These are phyloP conservation scores for Betta splendens DNA, from an alignment of 2,797 vertebrate species.

Conservation along the genomic window DNA sequence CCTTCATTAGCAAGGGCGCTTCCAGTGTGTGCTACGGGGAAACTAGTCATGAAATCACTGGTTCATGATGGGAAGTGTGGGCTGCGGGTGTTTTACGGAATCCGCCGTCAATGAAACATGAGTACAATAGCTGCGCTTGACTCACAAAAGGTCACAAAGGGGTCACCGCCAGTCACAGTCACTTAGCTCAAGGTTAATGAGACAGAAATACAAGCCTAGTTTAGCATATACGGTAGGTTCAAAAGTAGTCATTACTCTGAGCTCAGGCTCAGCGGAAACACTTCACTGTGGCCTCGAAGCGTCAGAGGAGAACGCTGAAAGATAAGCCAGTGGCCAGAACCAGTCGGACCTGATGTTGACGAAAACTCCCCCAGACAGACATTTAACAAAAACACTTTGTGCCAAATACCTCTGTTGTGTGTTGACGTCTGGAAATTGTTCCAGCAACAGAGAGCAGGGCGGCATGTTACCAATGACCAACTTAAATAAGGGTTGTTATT, in stretches of 20 bases:
- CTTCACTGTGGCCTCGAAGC: constrained; percentile 2
- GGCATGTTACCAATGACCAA: too few relatives aligned
- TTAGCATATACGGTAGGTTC: too few relatives aligned
- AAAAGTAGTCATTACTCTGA: too few relatives aligned
- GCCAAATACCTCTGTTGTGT: too few relatives aligned
- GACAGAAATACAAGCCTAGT: constrained; percentile 2
- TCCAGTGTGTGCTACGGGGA: background rate
- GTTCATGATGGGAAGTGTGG: constrained; percentile 12
- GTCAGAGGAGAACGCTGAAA: constrained; percentile 1
- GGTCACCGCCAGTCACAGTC: constrained; percentile 33
- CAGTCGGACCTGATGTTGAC: background rate
- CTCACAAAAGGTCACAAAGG: constrained; percentile 9
- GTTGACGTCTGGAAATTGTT: too few relatives aligned
- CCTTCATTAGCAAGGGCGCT: background rate
- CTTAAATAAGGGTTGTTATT: too few relatives aligned
- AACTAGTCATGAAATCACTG: background rate
- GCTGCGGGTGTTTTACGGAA: too few relatives aligned
- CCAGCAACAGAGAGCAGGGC: too few relatives aligned
- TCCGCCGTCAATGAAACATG: constrained; percentile 22
- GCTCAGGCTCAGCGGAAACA: constrained; percentile 31
- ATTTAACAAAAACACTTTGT: too few relatives aligned
- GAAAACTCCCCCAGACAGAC: too few relatives aligned
- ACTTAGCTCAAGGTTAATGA: constrained; percentile 24
- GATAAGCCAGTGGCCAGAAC: background rate
- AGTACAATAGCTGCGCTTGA: constrained; percentile 18